Evolutionary conservation across 2,888 invertebrate genomes (phyloP), one percentile per base, ranked within the genome.

Genomic region (Theretra japonica): DNA sequence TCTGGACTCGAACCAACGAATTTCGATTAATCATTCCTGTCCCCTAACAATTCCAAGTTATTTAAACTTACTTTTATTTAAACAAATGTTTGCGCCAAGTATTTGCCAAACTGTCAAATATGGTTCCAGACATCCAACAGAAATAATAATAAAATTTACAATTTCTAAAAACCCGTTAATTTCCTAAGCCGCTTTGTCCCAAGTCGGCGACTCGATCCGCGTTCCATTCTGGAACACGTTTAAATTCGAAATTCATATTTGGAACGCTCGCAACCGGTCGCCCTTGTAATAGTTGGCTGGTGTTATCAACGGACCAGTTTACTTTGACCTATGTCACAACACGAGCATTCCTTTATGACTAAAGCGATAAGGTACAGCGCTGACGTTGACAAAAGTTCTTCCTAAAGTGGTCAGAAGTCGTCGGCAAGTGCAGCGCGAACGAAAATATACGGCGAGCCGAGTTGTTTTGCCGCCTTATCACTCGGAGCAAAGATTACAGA

Each of bases 391-490:
- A 87, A 79, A 78, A 90, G 74, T 88, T 65, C 92, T 86, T 81
- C 3, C 68, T 82, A 84, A 81, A 87, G 72, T 91, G 90, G 93
- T 77, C 84, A 75, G 75, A 84, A 88, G 84, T 90, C 88, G 89
- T 88, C 93, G 93, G 92, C 94, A 94, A 94, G 94, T 94, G 94
- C 94, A 93, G 90, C 86, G 90, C 90, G 93, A 93, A 94, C 93
- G 92, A 94, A 94, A 93, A 94, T 94, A 94, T 94, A 94, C 94
- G 91, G 86, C 92, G 91, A 88, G 90, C 86, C 84, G 92, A 92
- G 91, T 94, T 92, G 94, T 93, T 93, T 93, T 93, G 93, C 94
- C 91, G 93, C 92, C 94, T 94, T 94, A 94, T 94, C 94, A 94
- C 90, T 92, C 79, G 72, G 75, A 76, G 74, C 93, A 93, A 81